Conservation (phyloP, 1,140 invertebrate genomes). For the Leptopilina boulardi region DNA sequence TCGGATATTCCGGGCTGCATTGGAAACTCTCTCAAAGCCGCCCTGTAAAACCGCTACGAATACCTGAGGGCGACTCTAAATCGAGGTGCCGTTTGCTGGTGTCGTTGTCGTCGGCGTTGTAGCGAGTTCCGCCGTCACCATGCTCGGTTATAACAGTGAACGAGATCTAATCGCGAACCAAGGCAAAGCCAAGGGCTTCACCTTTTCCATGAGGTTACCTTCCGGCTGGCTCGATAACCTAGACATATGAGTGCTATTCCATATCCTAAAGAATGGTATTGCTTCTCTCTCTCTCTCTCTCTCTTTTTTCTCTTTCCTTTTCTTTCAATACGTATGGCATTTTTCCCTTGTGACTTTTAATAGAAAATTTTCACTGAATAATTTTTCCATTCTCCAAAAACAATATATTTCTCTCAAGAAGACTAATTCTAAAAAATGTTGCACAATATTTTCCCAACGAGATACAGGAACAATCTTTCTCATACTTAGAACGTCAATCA, state of each 20-base stretch:
- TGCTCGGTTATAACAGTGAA: conserved; percentile 57
- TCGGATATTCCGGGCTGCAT: conserved; percentile 51
- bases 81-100: conserved; percentile 55
- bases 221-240: conserved; percentile 61
- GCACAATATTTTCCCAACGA: not conserved
- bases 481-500: conserved; percentile 2
- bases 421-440: not conserved
- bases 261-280: not conserved
- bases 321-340: too few relatives aligned
- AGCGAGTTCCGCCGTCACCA: conserved; percentile 43
- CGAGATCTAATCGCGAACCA: conserved; percentile 65
- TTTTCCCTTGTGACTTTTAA: too few relatives aligned
- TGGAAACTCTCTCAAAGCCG: conserved; percentile 31
- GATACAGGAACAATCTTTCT: not conserved
- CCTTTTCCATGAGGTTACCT: conserved; percentile 61
- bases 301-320: too few relatives aligned
- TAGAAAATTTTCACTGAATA: too few relatives aligned
- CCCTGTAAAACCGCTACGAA: conserved; percentile 58
- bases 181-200: conserved; percentile 61
- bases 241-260: conserved; percentile 43
- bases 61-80: conserved; percentile 63
- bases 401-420: too few relatives aligned
- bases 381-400: not conserved
- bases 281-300: not conserved
- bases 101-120: conserved; percentile 39